Base-by-base conservation (phyloP, 2,888 invertebrate genomes). In the Tenthredo mesomela region DNA sequence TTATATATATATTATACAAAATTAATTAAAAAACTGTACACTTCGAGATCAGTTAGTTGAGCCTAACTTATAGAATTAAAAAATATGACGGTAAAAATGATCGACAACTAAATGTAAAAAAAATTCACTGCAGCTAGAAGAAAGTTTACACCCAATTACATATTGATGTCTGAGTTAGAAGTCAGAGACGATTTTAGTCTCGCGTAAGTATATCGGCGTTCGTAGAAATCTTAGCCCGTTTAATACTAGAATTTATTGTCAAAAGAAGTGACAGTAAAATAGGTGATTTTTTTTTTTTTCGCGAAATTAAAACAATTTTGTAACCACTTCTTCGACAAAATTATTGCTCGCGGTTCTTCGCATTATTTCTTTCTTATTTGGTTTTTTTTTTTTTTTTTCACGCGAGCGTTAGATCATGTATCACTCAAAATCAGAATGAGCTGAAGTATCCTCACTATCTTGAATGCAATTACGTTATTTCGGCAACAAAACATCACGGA, bases 231-330 rank as follows among this genome's bases (percentile, higher is more conserved):
- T 40, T 43, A 61, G 40, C 73, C 40, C n/a, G n/a, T 73, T 73
- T 71, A 71, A 71, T 71, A 43, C 73, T 73, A 73, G 21, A 43
- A 43, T 43, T 73, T 73, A 73, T 73, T 73, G 73, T 73, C 73
- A 43, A 73, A 43, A 21, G 1, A 10, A 73, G 43, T 73, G 73
- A 73, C 43, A 43, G 73, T 73, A 40, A 43, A 43, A 73, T 73
- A 73, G 21, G 6, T 73, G 21, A 73, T 43, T 21, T 33, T 33
- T 33, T 33, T 33, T 43, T 71, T 2, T 33, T 33, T 18, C 0
- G 33, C 67, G 67, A 33, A 29, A 15, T 67, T 67, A 1, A 3
- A 67, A 7, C 33, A 33, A 33, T 67, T 67, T 67, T 33, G 15
- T 33, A 33, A 18, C 18, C 33, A 15, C 15, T 33, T 29, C 5